phyloP scores from a whole-genome alignment of 2,797 vertebrate species.

The Eremophila alpestris region DNA sequence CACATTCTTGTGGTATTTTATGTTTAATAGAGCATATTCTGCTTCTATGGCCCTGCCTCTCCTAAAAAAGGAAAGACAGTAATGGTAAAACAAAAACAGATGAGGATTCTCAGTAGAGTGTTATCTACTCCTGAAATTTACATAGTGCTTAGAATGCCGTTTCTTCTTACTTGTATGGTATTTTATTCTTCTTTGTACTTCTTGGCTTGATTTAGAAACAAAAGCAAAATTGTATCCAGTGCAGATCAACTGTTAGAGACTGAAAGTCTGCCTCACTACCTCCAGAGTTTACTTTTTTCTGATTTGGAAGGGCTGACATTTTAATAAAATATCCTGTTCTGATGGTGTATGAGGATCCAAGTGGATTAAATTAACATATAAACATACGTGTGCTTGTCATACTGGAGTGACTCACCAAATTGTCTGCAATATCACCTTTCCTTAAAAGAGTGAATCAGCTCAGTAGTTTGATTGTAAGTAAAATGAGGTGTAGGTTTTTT shows the following conservation, averaged over 20 bases:
- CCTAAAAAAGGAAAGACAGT: background rate
- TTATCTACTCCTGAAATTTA: background rate
- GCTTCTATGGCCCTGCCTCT: background rate
- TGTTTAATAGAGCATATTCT: background rate
- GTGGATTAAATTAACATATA: background rate
- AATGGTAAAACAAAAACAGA: background rate
- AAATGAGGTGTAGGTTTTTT: background rate
- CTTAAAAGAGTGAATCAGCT: background rate
- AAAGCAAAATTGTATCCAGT: background rate
- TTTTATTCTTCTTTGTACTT: background rate
- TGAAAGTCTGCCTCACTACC: background rate
- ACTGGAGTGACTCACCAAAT: background rate
- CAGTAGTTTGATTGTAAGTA: background rate
- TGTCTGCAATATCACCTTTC: background rate
- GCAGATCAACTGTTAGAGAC: background rate
- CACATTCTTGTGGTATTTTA: background rate
- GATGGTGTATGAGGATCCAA: background rate
- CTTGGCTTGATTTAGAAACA: background rate
- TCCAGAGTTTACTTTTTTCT: background rate
- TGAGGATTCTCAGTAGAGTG: background rate
- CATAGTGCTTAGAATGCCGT: background rate
- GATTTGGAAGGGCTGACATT: background rate
- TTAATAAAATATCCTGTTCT: background rate
- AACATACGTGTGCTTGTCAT: background rate
- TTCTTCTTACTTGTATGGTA: background rate